These are phyloP conservation scores for Callosobruchus maculatus DNA, from an alignment of 2,888 invertebrate genomes.

Conservation along the genomic window DNA sequence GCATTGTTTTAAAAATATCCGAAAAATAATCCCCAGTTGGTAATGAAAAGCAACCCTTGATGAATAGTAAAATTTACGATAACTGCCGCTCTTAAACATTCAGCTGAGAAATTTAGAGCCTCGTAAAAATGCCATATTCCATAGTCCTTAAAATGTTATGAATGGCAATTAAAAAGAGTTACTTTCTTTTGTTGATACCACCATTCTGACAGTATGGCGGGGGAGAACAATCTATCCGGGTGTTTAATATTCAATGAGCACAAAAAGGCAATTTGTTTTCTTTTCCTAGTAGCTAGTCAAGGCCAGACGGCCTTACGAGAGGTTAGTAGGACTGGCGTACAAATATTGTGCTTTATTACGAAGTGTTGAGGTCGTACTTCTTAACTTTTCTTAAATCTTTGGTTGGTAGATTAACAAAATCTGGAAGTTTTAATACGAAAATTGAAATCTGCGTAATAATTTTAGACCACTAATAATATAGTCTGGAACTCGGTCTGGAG, in stretches of 20 bases:
- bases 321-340: no score
- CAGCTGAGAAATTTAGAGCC: constrained; percentile 11
- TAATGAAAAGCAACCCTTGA: constrained; percentile 16
- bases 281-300: no score
- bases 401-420: no score
- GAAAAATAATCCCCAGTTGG: constrained; percentile 4
- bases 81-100: constrained; percentile 16
- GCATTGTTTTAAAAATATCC: not conserved
- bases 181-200: constrained; percentile 13
- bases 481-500: no score
- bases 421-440: no score
- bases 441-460: no score
- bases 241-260: not conserved
- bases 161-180: constrained; percentile 17
- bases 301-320: no score
- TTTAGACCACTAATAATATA: no score
- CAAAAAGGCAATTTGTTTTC: not conserved
- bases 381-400: no score
- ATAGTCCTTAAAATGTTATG: constrained; percentile 22
- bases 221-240: not conserved
- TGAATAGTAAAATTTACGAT: constrained; percentile 19
- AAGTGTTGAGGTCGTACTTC: no score
- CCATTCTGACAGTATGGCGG: constrained; percentile 1
- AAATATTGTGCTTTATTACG: no score
- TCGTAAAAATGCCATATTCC: constrained; percentile 18